Conservation (phyloP, 2,113 vertebrate genomes). For the Oncorhynchus mykiss region DNA sequence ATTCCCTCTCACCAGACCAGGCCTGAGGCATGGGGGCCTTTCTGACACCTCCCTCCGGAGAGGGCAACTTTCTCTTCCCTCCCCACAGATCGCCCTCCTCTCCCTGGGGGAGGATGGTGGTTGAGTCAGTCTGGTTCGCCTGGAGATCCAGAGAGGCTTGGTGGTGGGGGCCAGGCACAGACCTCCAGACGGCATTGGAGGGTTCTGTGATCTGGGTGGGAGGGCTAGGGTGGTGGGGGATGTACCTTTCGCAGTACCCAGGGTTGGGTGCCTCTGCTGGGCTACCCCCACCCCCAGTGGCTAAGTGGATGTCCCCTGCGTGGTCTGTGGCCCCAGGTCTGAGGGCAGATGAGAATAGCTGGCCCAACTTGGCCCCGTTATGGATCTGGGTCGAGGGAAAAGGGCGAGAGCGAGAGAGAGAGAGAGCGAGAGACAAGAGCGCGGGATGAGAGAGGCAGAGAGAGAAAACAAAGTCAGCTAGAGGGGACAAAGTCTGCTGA, state of each 20-base stretch:
- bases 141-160: neutral
- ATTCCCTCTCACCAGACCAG: constrained; percentile 57
- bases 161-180: neutral
- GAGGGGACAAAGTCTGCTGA: neutral
- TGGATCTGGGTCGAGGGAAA: constrained; percentile 49
- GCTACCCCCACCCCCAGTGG: constrained; percentile 49
- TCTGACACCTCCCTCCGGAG: constrained; percentile 68
- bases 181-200: neutral
- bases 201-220: constrained; percentile 10
- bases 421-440: neutral
- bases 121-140: neutral
- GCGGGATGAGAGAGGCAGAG: neutral
- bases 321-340: constrained; percentile 71
- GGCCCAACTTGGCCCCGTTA: constrained; percentile 58
- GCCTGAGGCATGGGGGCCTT: constrained; percentile 37
- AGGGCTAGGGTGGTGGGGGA: constrained; percentile 48
- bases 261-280: constrained; percentile 23
- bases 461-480: neutral
- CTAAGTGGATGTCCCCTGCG: constrained; percentile 77
- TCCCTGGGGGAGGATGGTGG: constrained; percentile 34
- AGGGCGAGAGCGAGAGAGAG: neutral
- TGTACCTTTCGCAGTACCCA: constrained; percentile 41
- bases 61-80: constrained; percentile 69
- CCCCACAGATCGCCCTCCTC: constrained; percentile 31
- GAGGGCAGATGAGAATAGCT: constrained; percentile 64